A percentile compares a stretch with the other conserved stretches of the same genome.
Conservation (phyloP, 2,888 invertebrate genomes). For the Alsophila aescularia region DNA sequence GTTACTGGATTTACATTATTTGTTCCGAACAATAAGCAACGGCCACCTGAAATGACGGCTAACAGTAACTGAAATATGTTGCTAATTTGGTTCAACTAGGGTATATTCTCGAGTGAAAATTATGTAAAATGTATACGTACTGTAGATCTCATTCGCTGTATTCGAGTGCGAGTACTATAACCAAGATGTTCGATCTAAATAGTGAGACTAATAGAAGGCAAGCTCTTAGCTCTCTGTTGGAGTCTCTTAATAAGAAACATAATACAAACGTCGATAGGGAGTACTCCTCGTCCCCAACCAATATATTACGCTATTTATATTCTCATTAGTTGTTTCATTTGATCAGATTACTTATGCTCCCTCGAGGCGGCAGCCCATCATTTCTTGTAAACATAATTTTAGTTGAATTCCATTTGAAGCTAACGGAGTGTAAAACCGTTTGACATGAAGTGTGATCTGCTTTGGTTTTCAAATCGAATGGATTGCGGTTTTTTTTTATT, state of each 20-base stretch:
- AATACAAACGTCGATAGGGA: slow-evolving; percentile 41
- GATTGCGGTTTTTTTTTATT: neutral
- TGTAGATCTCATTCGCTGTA: neutral
- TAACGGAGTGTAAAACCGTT: slow-evolving; percentile 57
- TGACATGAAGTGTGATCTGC: slow-evolving; percentile 32
- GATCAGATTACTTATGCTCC: slow-evolving; percentile 73
- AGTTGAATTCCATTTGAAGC: slow-evolving; percentile 60
- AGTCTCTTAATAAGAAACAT: slow-evolving; percentile 37
- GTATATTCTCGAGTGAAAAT: slow-evolving; percentile 13
- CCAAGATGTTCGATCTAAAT: neutral
- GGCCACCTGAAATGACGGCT: slow-evolving; percentile 29
- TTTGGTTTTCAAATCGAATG: neutral
- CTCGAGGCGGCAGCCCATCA: slow-evolving; percentile 68
- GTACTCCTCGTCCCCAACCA: slow-evolving; percentile 68
- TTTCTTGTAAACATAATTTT: slow-evolving; percentile 67
- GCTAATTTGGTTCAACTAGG: slow-evolving; percentile 16
- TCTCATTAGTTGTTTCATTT: slow-evolving; percentile 80
- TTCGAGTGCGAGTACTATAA: slow-evolving; percentile 4
- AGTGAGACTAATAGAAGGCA: neutral
- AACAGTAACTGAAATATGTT: slow-evolving; percentile 27
- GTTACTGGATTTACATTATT: slow-evolving; percentile 31
- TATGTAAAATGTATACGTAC: neutral
- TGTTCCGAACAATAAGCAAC: slow-evolving; percentile 26
- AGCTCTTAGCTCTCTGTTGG: slow-evolving; percentile 4
- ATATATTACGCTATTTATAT: slow-evolving; percentile 78